These are phyloP conservation scores for Megamerina dolium DNA, from an alignment of 2,888 invertebrate species.

Conservation along the genomic window DNA sequence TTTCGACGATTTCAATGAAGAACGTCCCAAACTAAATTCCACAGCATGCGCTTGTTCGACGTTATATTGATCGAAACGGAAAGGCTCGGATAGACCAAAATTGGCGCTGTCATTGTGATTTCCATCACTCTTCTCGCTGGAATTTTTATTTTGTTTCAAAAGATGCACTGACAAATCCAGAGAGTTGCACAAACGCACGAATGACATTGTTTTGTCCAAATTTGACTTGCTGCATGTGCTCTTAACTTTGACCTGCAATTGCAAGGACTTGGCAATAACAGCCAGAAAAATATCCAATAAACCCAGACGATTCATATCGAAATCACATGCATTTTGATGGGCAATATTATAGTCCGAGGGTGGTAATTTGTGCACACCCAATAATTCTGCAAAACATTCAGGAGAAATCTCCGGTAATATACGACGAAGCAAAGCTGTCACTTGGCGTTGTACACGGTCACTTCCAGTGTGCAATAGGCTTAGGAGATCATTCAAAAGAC, in stretches of 20 bases:
- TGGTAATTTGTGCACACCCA: conserved; percentile 65
- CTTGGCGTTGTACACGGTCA: conserved; percentile 90
- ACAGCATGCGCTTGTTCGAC: conserved; percentile 4
- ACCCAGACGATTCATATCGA: conserved; percentile 58
- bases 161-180: conserved; percentile 46
- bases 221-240: conserved; percentile 38
- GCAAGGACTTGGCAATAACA: conserved; percentile 85
- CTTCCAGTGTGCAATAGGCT: conserved; percentile 88
- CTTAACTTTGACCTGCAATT: conserved; percentile 75
- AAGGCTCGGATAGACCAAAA: conserved; percentile 20
- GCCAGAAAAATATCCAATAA: conserved; percentile 85
- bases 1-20: conserved; percentile 31
- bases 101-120: conserved; percentile 3
- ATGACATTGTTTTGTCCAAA: conserved; percentile 55
- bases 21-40: conserved; percentile 25
- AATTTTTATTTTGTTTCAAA: conserved; percentile 23
- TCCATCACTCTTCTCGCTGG: conserved; percentile 5
- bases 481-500: conserved; percentile 75
- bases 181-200: conserved; percentile 44
- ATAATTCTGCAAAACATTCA: conserved; percentile 68
- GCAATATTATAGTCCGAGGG: conserved; percentile 72
- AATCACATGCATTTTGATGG: conserved; percentile 49
- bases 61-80: conserved; percentile 29
- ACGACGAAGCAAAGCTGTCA: conserved; percentile 73
- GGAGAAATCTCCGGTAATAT: conserved; percentile 89